These are phyloP conservation scores for Chloropsis hardwickii DNA, from an alignment of 2,113 vertebrate species.

Conservation along the genomic window DNA sequence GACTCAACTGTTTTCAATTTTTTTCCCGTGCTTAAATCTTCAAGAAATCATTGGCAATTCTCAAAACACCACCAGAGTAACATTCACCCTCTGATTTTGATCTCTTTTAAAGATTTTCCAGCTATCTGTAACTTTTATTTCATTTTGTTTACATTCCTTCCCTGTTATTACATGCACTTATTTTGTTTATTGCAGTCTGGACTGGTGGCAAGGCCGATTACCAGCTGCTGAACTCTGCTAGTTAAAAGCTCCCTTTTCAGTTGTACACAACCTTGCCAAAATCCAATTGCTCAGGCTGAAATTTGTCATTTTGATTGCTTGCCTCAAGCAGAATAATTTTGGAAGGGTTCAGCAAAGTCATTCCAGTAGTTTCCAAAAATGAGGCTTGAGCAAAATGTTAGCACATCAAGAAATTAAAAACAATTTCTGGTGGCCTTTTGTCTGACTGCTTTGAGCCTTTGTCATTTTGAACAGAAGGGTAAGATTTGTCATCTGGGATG, in stretches of 20 bases:
- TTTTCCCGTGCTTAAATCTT: background rate
- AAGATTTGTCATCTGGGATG: constrained; percentile 2
- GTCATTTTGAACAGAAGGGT: constrained; percentile 1
- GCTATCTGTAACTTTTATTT: background rate
- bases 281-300: constrained; percentile 16
- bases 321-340: constrained; percentile 19
- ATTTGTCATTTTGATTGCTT: constrained; percentile 23
- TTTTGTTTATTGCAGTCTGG: background rate
- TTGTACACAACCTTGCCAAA: constrained; percentile 15
- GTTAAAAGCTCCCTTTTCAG: background rate
- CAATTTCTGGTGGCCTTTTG: constrained; percentile 1
- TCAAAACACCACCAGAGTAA: background rate
- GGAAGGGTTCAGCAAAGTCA: constrained; percentile 37
- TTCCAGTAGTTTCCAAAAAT: background rate
- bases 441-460: background rate
- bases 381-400: constrained; percentile 5
- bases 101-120: background rate
- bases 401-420: constrained; percentile 3
- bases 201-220: background rate
- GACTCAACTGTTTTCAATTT: background rate
- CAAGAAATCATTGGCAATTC: background rate
- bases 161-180: background rate
- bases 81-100: background rate
- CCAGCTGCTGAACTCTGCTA: background rate
- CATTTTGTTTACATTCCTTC: background rate